These are phyloP conservation scores for Tylochromis polylepis DNA, from an alignment of 2,113 vertebrate genomes.

Conservation along the genomic window DNA sequence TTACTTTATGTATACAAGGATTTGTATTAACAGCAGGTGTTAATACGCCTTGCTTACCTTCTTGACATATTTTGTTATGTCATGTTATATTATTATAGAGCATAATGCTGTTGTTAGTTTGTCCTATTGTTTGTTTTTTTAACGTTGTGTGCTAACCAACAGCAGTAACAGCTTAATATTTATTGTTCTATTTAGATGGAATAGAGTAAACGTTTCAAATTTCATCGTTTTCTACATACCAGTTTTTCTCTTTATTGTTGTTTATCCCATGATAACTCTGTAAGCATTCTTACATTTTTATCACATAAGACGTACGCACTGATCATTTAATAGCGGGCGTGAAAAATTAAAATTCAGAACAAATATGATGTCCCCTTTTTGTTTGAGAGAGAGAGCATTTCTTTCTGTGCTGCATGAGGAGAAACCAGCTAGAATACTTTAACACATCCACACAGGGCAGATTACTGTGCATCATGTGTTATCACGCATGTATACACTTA, in stretches of 20 bases:
- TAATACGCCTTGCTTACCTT: not conserved
- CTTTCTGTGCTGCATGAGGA: fast-evolving
- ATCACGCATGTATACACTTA: not conserved
- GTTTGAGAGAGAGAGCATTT: fast-evolving
- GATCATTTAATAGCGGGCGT: fast-evolving
- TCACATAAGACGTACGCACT: not conserved
- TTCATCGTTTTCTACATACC: fast-evolving
- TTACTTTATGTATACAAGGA: not conserved
- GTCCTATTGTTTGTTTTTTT: not conserved
- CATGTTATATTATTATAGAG: not conserved
- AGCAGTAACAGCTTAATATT: not conserved
- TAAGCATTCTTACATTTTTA: not conserved
- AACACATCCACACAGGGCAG: not conserved
- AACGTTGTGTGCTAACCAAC: not conserved
- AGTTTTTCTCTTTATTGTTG: not conserved
- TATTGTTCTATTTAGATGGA: not conserved
- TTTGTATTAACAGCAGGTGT: not conserved
- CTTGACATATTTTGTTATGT: not conserved
- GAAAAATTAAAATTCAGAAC: not conserved
- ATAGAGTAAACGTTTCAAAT: not conserved
- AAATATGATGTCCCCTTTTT: not conserved
- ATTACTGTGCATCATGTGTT: not conserved
- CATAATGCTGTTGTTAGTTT: not conserved
- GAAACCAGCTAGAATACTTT: not conserved
- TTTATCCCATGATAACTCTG: not conserved